Evolutionary conservation across 2,888 invertebrate species (phyloP).

Genomic region (Caenorhabditis sp.): DNA sequence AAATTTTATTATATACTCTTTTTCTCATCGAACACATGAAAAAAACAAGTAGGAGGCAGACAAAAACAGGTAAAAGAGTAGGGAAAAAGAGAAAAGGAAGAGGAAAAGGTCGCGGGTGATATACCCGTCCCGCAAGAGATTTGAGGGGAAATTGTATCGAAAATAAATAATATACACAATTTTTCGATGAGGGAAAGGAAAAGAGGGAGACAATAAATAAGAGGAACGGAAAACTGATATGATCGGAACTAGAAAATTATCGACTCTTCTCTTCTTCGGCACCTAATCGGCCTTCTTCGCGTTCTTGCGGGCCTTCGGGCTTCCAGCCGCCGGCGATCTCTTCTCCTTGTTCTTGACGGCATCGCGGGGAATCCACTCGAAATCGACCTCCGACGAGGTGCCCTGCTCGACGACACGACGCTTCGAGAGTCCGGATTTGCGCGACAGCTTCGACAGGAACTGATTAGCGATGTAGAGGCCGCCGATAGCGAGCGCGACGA

Average conservation of each 20-base stretch:
- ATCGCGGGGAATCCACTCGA: slow-evolving; percentile 97
- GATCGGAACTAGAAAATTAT: neutral
- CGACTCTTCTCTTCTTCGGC: neutral
- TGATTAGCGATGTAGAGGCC: slow-evolving; percentile 84
- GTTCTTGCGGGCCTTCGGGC: slow-evolving; percentile 69
- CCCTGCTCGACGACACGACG: slow-evolving; percentile 85
- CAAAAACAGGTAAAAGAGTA: too few species aligned
- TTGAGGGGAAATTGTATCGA: neutral
- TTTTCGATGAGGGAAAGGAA: slow-evolving; percentile 14
- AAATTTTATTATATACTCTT: too few species aligned
- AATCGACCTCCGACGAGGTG: slow-evolving; percentile 94
- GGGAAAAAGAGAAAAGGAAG: too few species aligned
- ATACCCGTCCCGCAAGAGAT: slow-evolving; percentile 56
- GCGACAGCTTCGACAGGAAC: slow-evolving; percentile 78
- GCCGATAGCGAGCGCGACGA: slow-evolving; percentile 91
- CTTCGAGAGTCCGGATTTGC: slow-evolving; percentile 74
- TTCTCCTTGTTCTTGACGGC: slow-evolving; percentile 67
- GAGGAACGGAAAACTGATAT: slow-evolving; percentile 15
- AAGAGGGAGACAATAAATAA: slow-evolving; percentile 31
- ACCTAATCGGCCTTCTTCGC: slow-evolving; percentile 70
- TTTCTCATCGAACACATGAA: too few species aligned
- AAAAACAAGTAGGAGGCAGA: too few species aligned
- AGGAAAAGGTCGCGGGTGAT: slow-evolving; percentile 38
- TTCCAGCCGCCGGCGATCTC: slow-evolving; percentile 71
- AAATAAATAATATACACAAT: slow-evolving; percentile 54